Percentiles rank a stretch among this genome's conserved stretches.
phyloP scores from a whole-genome alignment of 2,113 vertebrate species.

The Saguinus midas region DNA sequence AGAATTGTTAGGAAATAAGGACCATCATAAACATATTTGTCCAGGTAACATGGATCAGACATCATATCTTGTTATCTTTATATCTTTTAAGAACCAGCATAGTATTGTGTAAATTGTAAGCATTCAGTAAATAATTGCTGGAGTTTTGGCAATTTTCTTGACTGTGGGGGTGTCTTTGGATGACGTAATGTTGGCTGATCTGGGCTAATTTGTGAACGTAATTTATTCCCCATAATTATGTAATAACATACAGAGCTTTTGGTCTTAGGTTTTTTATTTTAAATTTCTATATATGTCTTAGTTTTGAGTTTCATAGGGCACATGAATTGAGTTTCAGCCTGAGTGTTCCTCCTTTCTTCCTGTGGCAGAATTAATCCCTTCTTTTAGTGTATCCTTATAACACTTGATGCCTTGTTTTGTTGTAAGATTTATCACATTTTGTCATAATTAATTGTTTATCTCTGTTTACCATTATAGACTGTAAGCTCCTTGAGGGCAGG shows the following conservation, averaged over 20 bases:
- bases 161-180: background rate
- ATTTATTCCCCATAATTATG: slow-evolving; percentile 27
- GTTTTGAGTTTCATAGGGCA: slow-evolving; percentile 39
- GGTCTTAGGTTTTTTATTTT: slow-evolving; percentile 50
- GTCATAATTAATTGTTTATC: slow-evolving; percentile 41
- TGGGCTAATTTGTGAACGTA: slow-evolving; percentile 52
- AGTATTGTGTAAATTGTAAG: slow-evolving; percentile 29
- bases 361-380: slow-evolving; percentile 39
- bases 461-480: slow-evolving; percentile 66
- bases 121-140: slow-evolving; percentile 27
- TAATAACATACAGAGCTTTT: slow-evolving; percentile 16
- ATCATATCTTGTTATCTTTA: background rate
- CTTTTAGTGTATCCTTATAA: slow-evolving; percentile 40
- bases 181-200: slow-evolving; percentile 21
- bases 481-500: slow-evolving; percentile 76
- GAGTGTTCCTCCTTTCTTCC: slow-evolving; percentile 46
- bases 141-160: background rate
- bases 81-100: slow-evolving; percentile 32
- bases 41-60: background rate
- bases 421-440: slow-evolving; percentile 43
- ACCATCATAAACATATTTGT: background rate
- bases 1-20: slow-evolving; percentile 44
- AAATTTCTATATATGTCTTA: background rate
- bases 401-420: slow-evolving; percentile 38
- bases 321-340: background rate